A percentile compares a stretch with the other conserved stretches of the same genome.
These are phyloP conservation scores for Formica aserva DNA, from an alignment of 2,888 invertebrate genomes.

Conservation along the genomic window DNA sequence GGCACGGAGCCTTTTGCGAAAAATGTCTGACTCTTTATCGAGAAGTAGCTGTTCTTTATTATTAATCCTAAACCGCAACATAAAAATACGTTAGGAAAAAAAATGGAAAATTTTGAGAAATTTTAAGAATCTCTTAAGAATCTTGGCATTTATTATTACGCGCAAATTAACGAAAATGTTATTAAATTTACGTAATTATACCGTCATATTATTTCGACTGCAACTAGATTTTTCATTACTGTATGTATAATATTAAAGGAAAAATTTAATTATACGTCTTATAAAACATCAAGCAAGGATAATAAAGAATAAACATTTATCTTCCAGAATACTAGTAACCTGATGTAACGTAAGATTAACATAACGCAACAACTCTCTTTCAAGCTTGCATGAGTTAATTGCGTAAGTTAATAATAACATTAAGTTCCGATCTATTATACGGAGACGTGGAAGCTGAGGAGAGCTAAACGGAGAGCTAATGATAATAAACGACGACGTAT, in stretches of 20 bases:
- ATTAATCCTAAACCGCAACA: constrained; percentile 36
- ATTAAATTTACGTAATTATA: not conserved
- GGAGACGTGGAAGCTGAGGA: not conserved
- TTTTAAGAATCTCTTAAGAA: constrained; percentile 6
- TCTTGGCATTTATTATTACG: constrained; percentile 1
- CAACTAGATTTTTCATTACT: not conserved
- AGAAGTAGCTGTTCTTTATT: constrained; percentile 24
- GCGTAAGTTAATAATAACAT: constrained; percentile 40
- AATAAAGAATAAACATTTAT: not conserved
- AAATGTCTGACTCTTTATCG: not conserved
- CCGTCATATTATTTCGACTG: not conserved
- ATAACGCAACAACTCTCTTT: not conserved
- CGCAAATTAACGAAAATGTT: not conserved
- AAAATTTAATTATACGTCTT: not conserved
- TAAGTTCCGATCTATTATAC: constrained; percentile 19
- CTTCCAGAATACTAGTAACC: not conserved
- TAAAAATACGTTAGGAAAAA: not conserved
- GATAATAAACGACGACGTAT: constrained; percentile 17
- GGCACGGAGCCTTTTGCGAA: not conserved
- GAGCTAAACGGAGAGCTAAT: constrained; percentile 7
- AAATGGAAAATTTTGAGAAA: constrained; percentile 21
- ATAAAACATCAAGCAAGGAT: not conserved
- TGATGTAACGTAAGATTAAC: not conserved
- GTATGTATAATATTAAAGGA: not conserved
- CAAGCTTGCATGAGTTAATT: constrained; percentile 12